Evolutionary conservation across 2,888 invertebrate genomes (phyloP), one percentile per base, ranked within the genome.

Genomic region (Mythimna impura): DNA sequence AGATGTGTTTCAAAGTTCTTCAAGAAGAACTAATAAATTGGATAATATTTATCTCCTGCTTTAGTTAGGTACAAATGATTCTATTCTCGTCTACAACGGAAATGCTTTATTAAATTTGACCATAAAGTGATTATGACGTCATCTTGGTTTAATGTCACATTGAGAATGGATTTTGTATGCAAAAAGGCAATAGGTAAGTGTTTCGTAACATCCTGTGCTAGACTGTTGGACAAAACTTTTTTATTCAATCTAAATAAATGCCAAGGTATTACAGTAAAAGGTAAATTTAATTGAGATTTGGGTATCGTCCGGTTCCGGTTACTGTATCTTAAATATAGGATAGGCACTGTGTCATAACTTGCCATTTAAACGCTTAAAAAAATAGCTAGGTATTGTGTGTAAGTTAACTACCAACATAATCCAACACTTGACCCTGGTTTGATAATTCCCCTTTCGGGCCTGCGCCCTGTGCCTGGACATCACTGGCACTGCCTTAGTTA

Each of bases 81-180:
- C 40, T 57, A 71, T 78, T 74, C 66, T 25, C 20, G 64, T 75
- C 22, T 57, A 10, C 65, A 70, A 57, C 82, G 82, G 75, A 82
- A 72, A 70, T 30, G 40, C 64, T 70, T n/a, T 65, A 81, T 64
- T 66, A 58, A 36, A 57, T 60, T 58, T 52, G 52, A 52, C 57
- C 30, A 78, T 79, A 66, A 63, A 77, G 20, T n/a, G 34, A 71
- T 25, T 70, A 73, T 83, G 83, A 71, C 60, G 71, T 82, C 83
- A 82, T 54, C 43, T 17, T 5, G 40, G 57, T 55, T 58, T 64
- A 82, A 80, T 71, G 70, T 71, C 73, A 82, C 52, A 47, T 80
- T 72, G 55, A 63, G 62, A 70, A 71, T 68, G 43, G 54, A 52
- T 76, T 71, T 62, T 17, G 20, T 68, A 79, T 79, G 79, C 81